Evolutionary conservation across 1,140 invertebrate species (phyloP), one percentile per base, ranked within the genome.

Genomic region (Cardiocondyla obscurior): DNA sequence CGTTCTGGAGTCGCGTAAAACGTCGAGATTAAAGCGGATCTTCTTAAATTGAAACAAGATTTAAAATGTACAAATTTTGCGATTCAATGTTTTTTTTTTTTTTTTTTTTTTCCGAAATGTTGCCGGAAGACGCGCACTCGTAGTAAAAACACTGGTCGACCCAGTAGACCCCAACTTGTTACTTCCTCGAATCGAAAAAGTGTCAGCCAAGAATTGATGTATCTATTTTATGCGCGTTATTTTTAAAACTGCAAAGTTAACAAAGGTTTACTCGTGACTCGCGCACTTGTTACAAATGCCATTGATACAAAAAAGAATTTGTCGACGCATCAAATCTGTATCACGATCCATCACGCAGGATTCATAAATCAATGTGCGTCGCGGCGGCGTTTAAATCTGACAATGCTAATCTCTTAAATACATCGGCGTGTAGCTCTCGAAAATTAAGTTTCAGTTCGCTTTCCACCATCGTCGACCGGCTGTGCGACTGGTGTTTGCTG

Each of bases 321-420:
- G 72, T 53, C 74, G 28, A 28, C 44, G 3, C 16, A 22, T 64
- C 39, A 62, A 49, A 53, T 79, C 74, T 22, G 22, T 39, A 53
- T 69, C 62, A 22, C 12, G 12, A 79, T 67, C 62, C 33, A 55
- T 79, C 62, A 22, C 33, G 12, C 10, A n/a, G 36, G 19, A 74
- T 76, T 67, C 60, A 77, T 67, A 51, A 46, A 67, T 77, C 74
- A 67, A 65, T 67, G 14, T 46, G 39, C 19, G 8, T 39, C 19
- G 16, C 33, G 22, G 22, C 8, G n/a, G 33, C 55, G 44, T 69
- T 53, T 55, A 67, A 53, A 53, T 69, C 46, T 19, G 60, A 73
- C 81, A 65, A 30, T 30, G 42, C n/a, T 81, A 86, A 87, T 87
- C 85, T 79, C 44, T 83, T 83, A 83, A 58, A 77, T 65, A 55